Base-by-base conservation (phyloP, 2,888 invertebrate species). In the Melipona bicolor region DNA sequence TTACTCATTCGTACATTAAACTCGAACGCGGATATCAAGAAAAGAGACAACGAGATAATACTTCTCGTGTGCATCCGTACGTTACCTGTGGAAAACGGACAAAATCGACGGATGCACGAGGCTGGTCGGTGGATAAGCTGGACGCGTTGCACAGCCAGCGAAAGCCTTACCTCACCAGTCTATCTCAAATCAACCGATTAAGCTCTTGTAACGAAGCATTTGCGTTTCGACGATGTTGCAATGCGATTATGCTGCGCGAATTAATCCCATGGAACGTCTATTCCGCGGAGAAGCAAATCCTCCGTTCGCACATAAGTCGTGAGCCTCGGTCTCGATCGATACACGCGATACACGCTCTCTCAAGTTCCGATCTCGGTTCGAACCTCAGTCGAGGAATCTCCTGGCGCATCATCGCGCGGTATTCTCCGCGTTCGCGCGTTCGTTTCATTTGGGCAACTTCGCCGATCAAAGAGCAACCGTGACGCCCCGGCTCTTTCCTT, bases 171-270 rank as follows among this genome's bases (percentile, higher is more conserved):
- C 9, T 75, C 50, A 64, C 62, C 75, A 64, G 70, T 74, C 62
- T 50, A 61, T 71, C 61, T 49, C 64, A 71, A 79, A 84, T 84
- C 78, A 83, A 79, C 49, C 69, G 65, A 59, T 84, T 76, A 84
- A 84, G 77, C 84, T 76, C 50, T 82, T 84, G 84, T 84, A 84
- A 79, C 84, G 84, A 84, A 84, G 84, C 79, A 76, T 84, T 84
- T 73, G 77, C 79, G 84, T 84, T 84, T 76, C 79, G 67, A 59
- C 76, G 84, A 68, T 64, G 79, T 24, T 73, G 79, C 84, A 84
- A 84, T 59, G 72, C 76, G 84, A 84, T 84, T 84, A 84, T 79
- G 75, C 52, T 67, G 52, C 84, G 69, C 69, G 84, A 72, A 79
- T 84, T 84, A 84, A 84, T 84, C 72, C 76, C 27, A 64, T 50